Evolutionary conservation across 2,113 vertebrate species (phyloP).

Genomic region (Trinectes maculatus): DNA sequence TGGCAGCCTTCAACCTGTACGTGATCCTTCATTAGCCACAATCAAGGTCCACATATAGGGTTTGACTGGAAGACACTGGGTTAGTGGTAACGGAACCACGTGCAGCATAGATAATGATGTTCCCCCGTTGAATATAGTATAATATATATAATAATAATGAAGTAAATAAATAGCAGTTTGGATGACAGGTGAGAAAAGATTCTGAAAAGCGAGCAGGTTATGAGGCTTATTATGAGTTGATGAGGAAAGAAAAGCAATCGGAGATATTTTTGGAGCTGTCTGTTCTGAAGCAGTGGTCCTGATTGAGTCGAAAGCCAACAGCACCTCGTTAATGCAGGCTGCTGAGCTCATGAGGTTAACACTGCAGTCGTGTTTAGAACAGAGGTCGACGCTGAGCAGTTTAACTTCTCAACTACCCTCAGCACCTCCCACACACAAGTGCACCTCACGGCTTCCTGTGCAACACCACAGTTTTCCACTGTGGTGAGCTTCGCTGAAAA

Average conservation of each 20-base stretch:
- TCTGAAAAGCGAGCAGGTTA: too few relatives aligned
- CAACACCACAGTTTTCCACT: constrained; percentile 78
- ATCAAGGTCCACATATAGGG: not conserved
- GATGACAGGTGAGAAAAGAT: too few relatives aligned
- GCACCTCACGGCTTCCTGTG: constrained; percentile 76
- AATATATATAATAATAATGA: too few relatives aligned
- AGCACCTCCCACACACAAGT: constrained; percentile 71
- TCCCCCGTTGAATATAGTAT: too few relatives aligned
- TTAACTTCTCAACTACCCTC: constrained; percentile 67
- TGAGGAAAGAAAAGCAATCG: too few relatives aligned
- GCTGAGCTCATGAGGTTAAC: constrained; percentile 60
- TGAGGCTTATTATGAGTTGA: too few relatives aligned
- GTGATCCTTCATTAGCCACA: not conserved
- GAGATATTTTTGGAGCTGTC: not conserved
- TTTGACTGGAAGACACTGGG: not conserved
- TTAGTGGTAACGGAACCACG: not conserved
- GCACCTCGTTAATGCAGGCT: constrained; percentile 35
- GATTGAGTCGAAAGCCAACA: constrained; percentile 21
- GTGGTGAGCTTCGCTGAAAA: constrained; percentile 42
- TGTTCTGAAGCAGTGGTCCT: constrained; percentile 39
- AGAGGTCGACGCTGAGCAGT: constrained; percentile 63
- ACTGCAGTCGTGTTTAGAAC: constrained; percentile 71
- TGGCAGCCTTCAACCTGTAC: constrained; percentile 1
- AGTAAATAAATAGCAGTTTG: too few relatives aligned
- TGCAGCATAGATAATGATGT: not conserved